Base-by-base conservation (phyloP, 1,140 invertebrate species). In the Drosophila lowei region DNA sequence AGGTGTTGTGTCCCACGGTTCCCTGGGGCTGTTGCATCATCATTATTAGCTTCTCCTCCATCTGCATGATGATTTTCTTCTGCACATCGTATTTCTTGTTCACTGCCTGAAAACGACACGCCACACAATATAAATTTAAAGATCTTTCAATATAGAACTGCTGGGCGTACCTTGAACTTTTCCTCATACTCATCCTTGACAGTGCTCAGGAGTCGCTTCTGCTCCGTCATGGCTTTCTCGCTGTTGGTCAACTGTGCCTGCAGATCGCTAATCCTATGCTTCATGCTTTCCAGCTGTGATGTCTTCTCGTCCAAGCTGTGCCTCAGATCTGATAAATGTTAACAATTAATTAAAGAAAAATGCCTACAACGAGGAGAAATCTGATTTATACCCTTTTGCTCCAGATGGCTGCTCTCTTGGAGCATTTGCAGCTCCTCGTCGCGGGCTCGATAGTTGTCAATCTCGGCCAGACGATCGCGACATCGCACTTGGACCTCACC, bases 61-160 rank as follows among this genome's bases (percentile, higher is more conserved):
- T 91, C 41, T 94, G 92, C 60, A 94, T 92, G 88, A 95, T 95
- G 28, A 95, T 94, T 25, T 93, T 92, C 75, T 94, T 93, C 72
- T 96, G 94, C 6, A 94, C 93, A 53, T 93, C 92, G 84, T 96
- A 96, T 85, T 96, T 96, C 46, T 94, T 95, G 77, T 95, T 95
- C 2, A 96, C 92, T 3, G 95, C 93, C 89, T 94, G 41, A 74
- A 73, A 6, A 13, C 4, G 4, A 38, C 11, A 38, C 11, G 13
- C 6, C 28, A 44, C 1, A 68, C 54, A 13, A 41, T 43, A 13
- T n/a, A 30, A 18, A 21, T 42, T 43, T 30, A 53, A 16, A 6
- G 3, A 13, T 21, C 2, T 9, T 4, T 13, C 15, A n/a, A 16
- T 5, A 54, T 21, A 8, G n/a, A n/a, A 15, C 3, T 13, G 16